Evolutionary conservation across 2,797 vertebrate species (phyloP).

Genomic region (Sebastes goodei): DNA sequence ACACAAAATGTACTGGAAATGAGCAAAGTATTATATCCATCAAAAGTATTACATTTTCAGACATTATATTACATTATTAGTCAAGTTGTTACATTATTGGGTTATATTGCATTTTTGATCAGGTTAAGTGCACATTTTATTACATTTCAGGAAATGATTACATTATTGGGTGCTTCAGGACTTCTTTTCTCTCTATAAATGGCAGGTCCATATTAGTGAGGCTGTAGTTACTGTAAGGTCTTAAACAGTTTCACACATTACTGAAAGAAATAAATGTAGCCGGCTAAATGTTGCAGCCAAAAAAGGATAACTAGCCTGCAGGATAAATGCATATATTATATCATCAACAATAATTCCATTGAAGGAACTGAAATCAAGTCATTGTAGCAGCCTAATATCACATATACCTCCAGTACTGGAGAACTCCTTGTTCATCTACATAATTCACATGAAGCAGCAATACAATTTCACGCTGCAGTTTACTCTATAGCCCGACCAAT

Average conservation of each 20-base stretch:
- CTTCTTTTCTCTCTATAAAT: slow-evolving; percentile 14
- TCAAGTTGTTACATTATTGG: not conserved
- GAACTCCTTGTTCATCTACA: no score
- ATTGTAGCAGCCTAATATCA: no score
- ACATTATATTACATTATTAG: not conserved
- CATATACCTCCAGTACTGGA: no score
- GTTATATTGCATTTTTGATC: not conserved
- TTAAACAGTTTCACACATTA: no score
- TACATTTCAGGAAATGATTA: not conserved
- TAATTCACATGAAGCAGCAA: no score
- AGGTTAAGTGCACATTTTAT: not conserved
- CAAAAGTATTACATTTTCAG: not conserved
- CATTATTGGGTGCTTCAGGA: not conserved
- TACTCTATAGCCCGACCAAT: not conserved
- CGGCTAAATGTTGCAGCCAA: not conserved
- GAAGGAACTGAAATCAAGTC: not conserved
- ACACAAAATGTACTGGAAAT: no score
- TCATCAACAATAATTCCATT: not conserved
- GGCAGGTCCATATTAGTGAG: not conserved
- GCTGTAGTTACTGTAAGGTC: not conserved
- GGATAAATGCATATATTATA: not conserved
- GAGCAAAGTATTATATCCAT: not conserved
- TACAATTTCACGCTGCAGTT: not conserved
- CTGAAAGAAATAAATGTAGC: not conserved
- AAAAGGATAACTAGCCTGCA: not conserved